Base-by-base conservation (phyloP, 2,113 vertebrate genomes). In the Microcebus jonahi region DNA sequence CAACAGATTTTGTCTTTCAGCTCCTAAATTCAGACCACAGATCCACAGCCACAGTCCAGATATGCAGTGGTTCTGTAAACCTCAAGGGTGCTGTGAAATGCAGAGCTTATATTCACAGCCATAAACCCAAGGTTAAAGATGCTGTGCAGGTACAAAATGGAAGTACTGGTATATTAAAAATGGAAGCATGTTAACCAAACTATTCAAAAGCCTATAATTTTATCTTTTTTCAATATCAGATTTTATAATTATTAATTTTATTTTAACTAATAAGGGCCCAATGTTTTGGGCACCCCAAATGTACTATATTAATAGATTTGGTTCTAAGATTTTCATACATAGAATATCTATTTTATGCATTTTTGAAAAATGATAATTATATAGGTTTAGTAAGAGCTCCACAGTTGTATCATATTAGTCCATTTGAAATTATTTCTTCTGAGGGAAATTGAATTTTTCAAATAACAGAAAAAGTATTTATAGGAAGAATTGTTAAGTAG, bases 101-200 rank as follows among this genome's bases (percentile, higher is more conserved):
- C 98, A 99, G 99, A 98, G 99, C 99, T 75, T 99, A 99, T 90
- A 0, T 99, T 39, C 99, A 99, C 88, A 99, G 97, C 99, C 99
- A 98, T 98, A 99, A 99, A 96, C 99, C 99, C 61, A 99, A 98
- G 97, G 99, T 99, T 55, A 99, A 98, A 97, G 99, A 99, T 39
- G 99, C 99, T 13, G 77, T 99, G 57, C 99, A 99, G 99, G 99
- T 99, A 98, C 42, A 84, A 6, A 71, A 73, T 76, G 21, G 4
- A 27, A 23, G 34, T 59, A n/a, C 21, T 80, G 48, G 25, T 8
- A 1, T 31, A 34, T 76, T 42, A 50, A n/a, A 88, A 65, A 36
- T 17, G 11, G 27, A 55, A 86, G 17, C 71, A n/a, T 55, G 8
- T 75, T 77, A 75, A 73, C 25, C 8, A 2, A 59, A 39, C 14